Base-by-base conservation (phyloP, 2,888 invertebrate species). In the Andricus quercusramuli region DNA sequence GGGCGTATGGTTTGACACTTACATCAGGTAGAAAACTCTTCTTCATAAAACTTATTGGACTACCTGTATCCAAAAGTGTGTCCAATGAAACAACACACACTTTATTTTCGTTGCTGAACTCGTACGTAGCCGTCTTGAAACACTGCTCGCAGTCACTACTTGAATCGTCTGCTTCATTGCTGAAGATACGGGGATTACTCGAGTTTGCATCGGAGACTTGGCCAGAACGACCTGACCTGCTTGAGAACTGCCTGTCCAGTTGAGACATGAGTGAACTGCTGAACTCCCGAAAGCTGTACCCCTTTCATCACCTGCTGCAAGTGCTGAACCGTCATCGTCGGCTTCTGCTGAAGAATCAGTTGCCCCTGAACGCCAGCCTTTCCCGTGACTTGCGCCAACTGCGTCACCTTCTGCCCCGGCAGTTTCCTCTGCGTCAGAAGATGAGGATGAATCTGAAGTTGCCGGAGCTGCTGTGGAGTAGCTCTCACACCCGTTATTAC, bases 261-360 rank as follows among this genome's bases (percentile, higher is more conserved):
- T 3, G 92, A 89, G 29, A 93, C 93, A 82, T 93, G 93, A 8
- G 92, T 88, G 62, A 93, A 92, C 70, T 93, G 91, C 79, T 93
- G 93, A 85, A 92, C 88, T 0, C 90, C 83, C 2, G 90, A 87
- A 3, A 93, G 94, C 78, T 94, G 94, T 0, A 94, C 94, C 79
- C 95, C 95, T 83, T 96, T 95, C 91, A 96, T 94, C 17, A 96
- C 95, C 89, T 96, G 96, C 83, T 96, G 96, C 66, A 96, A 94
- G 89, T 96, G 96, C 86, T 96, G 96, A 81, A 96, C 95, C 0
- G 96, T 96, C 91, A 96, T 95, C 0, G 95, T 94, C 0, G 95
- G 94, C 56, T 95, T 95, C 22, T 95, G 95, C 76, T 96, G 96
- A 5, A 97, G 96, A 77, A 97, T 95, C 81, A 97, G 93, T 86